Evolutionary conservation across 2,113 vertebrate species (phyloP).

Genomic region (Elaphurus davidianus): DNA sequence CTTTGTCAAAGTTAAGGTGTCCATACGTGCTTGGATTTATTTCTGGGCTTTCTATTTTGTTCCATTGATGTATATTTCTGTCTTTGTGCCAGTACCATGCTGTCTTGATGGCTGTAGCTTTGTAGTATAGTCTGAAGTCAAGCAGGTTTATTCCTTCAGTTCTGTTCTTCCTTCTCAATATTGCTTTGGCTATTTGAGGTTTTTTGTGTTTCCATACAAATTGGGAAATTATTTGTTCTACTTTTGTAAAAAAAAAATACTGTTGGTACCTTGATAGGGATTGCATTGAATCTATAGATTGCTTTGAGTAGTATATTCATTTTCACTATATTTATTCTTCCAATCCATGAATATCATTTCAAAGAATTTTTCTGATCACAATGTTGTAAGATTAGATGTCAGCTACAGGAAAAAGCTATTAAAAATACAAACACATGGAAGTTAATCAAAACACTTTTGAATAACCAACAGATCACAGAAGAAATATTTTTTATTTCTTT

Average conservation of each 20-base stretch:
- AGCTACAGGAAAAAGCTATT: not conserved
- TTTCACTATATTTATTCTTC: not conserved
- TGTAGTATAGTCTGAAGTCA: not conserved
- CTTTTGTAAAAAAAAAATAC: not conserved
- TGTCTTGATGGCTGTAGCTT: not conserved
- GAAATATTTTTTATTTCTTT: too few relatives aligned
- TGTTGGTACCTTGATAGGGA: not conserved
- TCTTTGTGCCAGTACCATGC: not conserved
- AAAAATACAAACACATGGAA: not conserved
- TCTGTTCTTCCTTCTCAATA: not conserved
- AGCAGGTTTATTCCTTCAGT: not conserved
- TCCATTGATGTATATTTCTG: not conserved
- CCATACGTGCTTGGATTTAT: accelerated
- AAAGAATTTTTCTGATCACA: not conserved
- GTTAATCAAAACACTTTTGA: not conserved
- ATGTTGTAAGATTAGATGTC: not conserved
- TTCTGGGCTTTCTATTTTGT: not conserved
- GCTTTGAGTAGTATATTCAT: not conserved
- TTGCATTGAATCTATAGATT: not conserved
- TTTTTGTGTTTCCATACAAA: not conserved
- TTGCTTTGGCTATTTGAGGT: not conserved
- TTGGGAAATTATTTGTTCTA: not conserved
- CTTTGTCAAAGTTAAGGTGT: not conserved
- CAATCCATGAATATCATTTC: not conserved
- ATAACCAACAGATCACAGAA: not conserved